A percentile compares a stretch with the other conserved stretches of the same genome.
phyloP scores from a whole-genome alignment of 1,140 invertebrate genomes.

The Hypsibius dujardini region DNA sequence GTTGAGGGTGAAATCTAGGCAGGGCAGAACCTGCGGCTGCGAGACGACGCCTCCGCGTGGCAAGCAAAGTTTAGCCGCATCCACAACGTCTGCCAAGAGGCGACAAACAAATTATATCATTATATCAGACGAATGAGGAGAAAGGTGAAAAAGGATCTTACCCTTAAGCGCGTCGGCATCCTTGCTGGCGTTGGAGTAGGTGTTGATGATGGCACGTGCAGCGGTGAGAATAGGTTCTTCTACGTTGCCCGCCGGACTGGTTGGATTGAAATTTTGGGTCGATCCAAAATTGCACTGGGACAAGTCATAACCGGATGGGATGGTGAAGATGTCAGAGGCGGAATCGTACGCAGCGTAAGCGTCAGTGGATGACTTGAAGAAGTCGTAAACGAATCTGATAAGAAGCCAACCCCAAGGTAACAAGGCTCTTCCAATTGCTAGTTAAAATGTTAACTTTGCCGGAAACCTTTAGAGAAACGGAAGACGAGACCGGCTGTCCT shows the following conservation, averaged over 20 bases:
- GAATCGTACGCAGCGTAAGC: neutral
- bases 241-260: neutral
- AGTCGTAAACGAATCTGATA: neutral
- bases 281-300: neutral
- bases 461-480: no score
- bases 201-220: neutral
- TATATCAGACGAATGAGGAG: neutral
- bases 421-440: no score
- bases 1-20: conserved; percentile 8
- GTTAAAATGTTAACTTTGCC: no score
- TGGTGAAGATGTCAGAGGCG: neutral
- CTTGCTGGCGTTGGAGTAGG: neutral
- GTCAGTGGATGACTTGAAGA: neutral
- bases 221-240: conserved; percentile 5
- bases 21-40: conserved; percentile 4
- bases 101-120: neutral
- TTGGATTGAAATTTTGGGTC: neutral
- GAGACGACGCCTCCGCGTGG: neutral
- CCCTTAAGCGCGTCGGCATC: neutral
- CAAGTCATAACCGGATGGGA: neutral
- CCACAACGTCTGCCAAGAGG: conserved; percentile 10
- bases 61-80: conserved; percentile 1
- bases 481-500: no score
- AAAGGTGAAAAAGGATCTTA: neutral
- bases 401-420: neutral